phyloP scores from a whole-genome alignment of 1,140 invertebrate species.

The Cylas formicarius region DNA sequence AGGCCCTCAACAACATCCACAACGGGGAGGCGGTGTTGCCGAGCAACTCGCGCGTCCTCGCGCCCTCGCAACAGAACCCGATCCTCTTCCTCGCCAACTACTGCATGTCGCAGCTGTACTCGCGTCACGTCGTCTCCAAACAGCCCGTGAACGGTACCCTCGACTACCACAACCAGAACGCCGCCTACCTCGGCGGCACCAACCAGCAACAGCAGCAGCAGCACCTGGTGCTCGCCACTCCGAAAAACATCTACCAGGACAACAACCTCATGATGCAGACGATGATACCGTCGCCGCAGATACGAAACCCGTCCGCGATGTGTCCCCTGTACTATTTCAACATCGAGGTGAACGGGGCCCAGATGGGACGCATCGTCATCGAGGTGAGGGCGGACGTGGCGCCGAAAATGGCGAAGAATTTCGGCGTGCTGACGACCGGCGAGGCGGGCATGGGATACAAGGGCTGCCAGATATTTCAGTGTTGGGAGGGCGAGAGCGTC shows the following conservation, averaged over 20 bases:
- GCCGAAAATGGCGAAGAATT: constrained; percentile 88
- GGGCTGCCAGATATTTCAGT: constrained; percentile 72
- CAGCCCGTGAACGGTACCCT: constrained; percentile 52
- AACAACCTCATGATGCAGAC: constrained; percentile 38
- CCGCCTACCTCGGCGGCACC: constrained; percentile 39
- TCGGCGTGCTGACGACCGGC: constrained; percentile 69
- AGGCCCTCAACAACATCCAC: constrained; percentile 55
- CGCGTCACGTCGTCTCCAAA: constrained; percentile 55
- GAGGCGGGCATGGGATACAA: constrained; percentile 72
- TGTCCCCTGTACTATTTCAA: constrained; percentile 71
- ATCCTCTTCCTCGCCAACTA: constrained; percentile 66
- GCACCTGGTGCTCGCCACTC: constrained; percentile 39
- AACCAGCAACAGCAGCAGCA: constrained; percentile 27
- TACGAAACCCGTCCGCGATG: constrained; percentile 46
- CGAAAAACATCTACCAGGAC: constrained; percentile 35
- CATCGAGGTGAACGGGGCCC: constrained; percentile 64
- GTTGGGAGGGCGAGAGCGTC: constrained; percentile 73
- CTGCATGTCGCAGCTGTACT: constrained; percentile 65
- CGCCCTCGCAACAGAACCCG: constrained; percentile 46
- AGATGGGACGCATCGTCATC: constrained; percentile 68
- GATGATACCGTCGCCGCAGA: constrained; percentile 43
- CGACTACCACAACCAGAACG: constrained; percentile 46
- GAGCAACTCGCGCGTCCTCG: constrained; percentile 43
- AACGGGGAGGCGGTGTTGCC: constrained; percentile 44
- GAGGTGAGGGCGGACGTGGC: constrained; percentile 78